phyloP scores from a whole-genome alignment of 2,888 invertebrate genomes.

The Linnaemya tessellans region DNA sequence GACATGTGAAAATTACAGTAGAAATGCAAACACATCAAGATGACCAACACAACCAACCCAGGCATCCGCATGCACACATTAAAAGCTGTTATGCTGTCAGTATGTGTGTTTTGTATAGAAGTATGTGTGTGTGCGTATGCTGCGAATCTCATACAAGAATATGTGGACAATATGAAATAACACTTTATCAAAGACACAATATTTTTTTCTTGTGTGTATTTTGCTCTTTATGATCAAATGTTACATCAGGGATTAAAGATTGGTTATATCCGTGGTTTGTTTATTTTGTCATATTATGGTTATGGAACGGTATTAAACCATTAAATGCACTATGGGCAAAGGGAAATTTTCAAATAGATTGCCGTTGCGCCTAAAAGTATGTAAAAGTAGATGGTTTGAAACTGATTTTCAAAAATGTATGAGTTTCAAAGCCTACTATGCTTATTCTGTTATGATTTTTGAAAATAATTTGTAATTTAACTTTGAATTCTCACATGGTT shows the following conservation, averaged over 20 bases:
- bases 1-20: constrained; percentile 69
- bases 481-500: too few species aligned
- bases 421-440: too few species aligned
- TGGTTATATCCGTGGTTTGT: constrained; percentile 15
- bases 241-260: constrained; percentile 45
- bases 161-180: constrained; percentile 23
- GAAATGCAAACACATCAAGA: constrained; percentile 36
- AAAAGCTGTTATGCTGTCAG: background rate
- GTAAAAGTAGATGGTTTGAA: too few species aligned
- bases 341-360: background rate
- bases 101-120: too few species aligned
- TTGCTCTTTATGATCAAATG: constrained; percentile 30
- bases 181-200: constrained; percentile 33
- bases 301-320: background rate
- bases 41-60: background rate
- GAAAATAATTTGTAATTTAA: too few species aligned
- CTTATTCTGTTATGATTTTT: too few species aligned
- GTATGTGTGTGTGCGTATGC: background rate
- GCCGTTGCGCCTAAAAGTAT: too few species aligned
- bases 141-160: background rate
- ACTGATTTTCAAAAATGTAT: too few species aligned
- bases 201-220: background rate
- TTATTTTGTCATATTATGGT: constrained; percentile 40
- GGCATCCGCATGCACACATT: background rate
- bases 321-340: constrained; percentile 20